A percentile compares a stretch with the other conserved stretches of the same genome.
Evolutionary conservation across 2,888 invertebrate species (phyloP).

Genomic region (Cataglyphis cursor): DNA sequence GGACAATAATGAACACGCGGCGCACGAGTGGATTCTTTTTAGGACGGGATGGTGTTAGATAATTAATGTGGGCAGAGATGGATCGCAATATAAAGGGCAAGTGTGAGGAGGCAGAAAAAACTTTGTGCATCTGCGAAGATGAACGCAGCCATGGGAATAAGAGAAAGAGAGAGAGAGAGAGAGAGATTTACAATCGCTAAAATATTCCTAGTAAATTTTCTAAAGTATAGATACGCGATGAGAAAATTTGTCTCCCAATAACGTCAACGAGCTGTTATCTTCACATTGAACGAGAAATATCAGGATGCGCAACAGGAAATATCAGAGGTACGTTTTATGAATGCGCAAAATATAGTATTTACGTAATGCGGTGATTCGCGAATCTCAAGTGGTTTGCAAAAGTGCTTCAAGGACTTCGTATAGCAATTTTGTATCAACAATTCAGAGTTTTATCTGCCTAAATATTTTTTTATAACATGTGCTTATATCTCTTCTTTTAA

Average conservation of each 20-base stretch:
- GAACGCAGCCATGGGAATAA: conserved; percentile 12
- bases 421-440: background rate
- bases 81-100: conserved; percentile 44
- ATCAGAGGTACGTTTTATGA: conserved; percentile 1
- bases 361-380: background rate
- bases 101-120: conserved; percentile 9
- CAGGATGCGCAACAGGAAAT: conserved; percentile 24
- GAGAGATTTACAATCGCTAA: conserved; percentile 16
- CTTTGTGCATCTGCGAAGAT: conserved; percentile 15
- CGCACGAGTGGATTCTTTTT: conserved; percentile 28
- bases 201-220: conserved; percentile 5
- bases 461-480: background rate
- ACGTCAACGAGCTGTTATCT: background rate
- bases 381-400: background rate
- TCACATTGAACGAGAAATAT: conserved; percentile 9
- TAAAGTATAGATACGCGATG: conserved; percentile 2
- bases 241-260: background rate
- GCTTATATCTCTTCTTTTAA: background rate
- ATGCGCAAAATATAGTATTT: conserved; percentile 9
- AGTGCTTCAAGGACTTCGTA: background rate
- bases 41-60: conserved; percentile 6
- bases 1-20: conserved; percentile 36
- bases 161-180: too few species aligned
- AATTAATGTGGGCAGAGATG: conserved; percentile 46
- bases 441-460: background rate